Evolutionary conservation across 2,888 invertebrate genomes (phyloP), one percentile per base, ranked within the genome.

Genomic region (Agonopterix subpropinquella): DNA sequence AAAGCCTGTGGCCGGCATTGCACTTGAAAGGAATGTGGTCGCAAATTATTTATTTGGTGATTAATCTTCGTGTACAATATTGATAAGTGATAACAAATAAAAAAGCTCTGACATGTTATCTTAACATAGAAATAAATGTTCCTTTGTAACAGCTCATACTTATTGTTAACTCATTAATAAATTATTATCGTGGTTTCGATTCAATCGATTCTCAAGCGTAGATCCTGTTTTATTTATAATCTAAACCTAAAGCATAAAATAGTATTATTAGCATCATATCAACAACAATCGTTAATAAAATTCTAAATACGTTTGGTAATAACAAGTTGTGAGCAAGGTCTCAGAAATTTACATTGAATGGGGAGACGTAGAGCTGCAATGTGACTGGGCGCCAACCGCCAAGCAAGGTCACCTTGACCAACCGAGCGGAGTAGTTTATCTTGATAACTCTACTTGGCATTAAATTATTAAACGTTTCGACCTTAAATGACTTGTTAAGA

Each of bases 391-490:
- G 65, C 61, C 13, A 13, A 13, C 13, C 18, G 18, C 18, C 56
- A 60, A 67, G 67, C 76, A 79, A 81, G 84, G 85, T 84, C 84
- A 86, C 84, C 84, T 86, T 86, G 83, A 77, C 77, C 76, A 76
- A 70, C 68, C 68, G 53, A 65, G 62, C 71, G 59, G 58, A 64
- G 67, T 59, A 58, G 61, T 67, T 70, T 70, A 67, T 73, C 62
- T 73, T 67, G 61, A 63, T 64, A 59, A 56, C 60, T 61, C 39
- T 65, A 65, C 60, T 44, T 57, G 49, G 45, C 65, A 68, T 54
- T 59, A 13, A 54, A 52, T 53, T 53, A 47, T 36, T 48, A 49
- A 52, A 45, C 45, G 44, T 44, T 44, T 35, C 15, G 44, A 44
- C 44, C 44, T 44, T 44, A 44, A n/a, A 36, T 35, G 41, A 44